Evolutionary conservation across 2,888 invertebrate species (phyloP), one percentile per base, ranked within the genome.

Genomic region (Tetranychus piercei): DNA sequence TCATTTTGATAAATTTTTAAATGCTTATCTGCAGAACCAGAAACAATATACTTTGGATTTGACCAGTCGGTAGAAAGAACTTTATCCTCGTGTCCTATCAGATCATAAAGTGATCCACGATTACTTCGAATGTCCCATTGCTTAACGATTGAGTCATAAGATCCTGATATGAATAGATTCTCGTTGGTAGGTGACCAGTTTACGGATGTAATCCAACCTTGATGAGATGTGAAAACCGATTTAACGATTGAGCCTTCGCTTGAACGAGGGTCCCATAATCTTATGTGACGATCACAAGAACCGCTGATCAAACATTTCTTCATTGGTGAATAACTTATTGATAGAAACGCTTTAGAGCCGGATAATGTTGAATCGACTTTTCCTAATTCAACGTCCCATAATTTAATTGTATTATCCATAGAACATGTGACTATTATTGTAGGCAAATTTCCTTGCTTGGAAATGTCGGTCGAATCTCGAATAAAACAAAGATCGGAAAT

Each of bases 111-210:
- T 0, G 96, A 91, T 0, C 92, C 91, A 81, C 90, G 90, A 0
- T 93, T 89, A 81, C 94, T 93, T 81, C 95, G 87, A 6, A 89
- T 88, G 83, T 99, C 97, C 99, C 99, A 99, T 73, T 97, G 85
- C 83, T 97, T 97, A 76, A 94, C 88, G 77, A 89, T 85, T 78
- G 89, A 88, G 81, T 99, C 97, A 81, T 94, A 93, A 0, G 92
- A 90, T 1, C 92, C 94, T 0, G 95, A 95, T 34, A 96, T 86
- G 82, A 99, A 97, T 18, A 92, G 85, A 79, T 91, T 86, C 80
- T 91, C 89, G 77, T 90, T 86, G 0, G 87, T 87, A 34, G 86
- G 88, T 0, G 93, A 92, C 97, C 97, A 97, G 78, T 87, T 85
- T 0, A 96, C 92, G 0, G 89, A 86, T 79, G 92, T 90, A 20